Conservation (phyloP, 1,140 invertebrate species). For the Hylyphantes graminicola region DNA sequence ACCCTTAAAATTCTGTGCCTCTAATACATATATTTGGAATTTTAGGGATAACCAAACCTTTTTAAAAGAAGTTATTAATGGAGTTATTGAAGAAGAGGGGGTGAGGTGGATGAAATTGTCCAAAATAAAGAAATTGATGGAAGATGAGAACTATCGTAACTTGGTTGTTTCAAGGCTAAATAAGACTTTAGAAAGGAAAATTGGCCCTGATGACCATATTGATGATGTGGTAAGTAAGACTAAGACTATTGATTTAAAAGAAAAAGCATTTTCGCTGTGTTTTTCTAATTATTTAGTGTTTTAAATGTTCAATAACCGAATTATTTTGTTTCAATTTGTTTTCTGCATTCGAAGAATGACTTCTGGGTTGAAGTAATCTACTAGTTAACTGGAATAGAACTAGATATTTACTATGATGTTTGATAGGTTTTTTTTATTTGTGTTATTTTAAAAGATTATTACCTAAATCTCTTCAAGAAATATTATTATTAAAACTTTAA, state of each 20-base stretch:
- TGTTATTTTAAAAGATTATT: too few species aligned
- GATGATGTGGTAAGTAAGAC: slow-evolving; percentile 90
- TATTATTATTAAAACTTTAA: too few species aligned
- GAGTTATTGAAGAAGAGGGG: slow-evolving; percentile 94
- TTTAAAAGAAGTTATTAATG: slow-evolving; percentile 82
- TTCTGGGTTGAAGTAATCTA: too few species aligned
- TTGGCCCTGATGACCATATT: slow-evolving; percentile 94
- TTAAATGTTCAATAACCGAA: too few species aligned
- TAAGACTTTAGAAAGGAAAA: slow-evolving; percentile 90
- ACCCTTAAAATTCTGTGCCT: neutral
- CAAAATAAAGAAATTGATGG: slow-evolving; percentile 95
- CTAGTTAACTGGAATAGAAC: too few species aligned
- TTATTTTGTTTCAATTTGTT: too few species aligned
- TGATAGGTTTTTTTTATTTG: too few species aligned
- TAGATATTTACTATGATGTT: too few species aligned
- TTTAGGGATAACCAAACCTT: slow-evolving; percentile 74
- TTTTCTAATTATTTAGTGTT: too few species aligned
- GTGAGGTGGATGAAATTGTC: slow-evolving; percentile 97
- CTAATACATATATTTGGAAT: neutral
- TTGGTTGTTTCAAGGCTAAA: slow-evolving; percentile 96
- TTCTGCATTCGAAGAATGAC: too few species aligned
- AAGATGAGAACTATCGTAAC: slow-evolving; percentile 98
- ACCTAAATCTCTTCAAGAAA: too few species aligned
- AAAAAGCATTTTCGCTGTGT: too few species aligned
- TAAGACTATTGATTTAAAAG: slow-evolving; percentile 62